A percentile compares a stretch with the other conserved stretches of the same genome.
phyloP scores from a whole-genome alignment of 2,888 invertebrate genomes.

The Raillietiella orientalis region DNA sequence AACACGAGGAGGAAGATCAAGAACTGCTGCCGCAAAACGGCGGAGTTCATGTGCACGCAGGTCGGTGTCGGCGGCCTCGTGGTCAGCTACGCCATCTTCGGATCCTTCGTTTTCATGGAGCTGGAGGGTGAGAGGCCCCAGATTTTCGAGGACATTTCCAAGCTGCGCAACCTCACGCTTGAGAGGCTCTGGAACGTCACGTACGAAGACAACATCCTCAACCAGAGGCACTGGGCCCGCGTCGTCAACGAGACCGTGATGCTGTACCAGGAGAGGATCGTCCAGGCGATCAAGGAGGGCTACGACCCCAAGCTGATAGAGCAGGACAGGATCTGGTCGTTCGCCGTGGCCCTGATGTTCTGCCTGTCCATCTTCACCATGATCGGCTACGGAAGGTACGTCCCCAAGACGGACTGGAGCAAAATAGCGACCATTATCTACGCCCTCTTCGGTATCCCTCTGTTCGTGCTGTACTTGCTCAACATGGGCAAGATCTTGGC shows the following conservation, averaged over 20 bases:
- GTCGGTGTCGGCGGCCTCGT: conserved; percentile 51
- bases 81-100: conserved; percentile 53
- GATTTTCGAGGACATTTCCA: too few species aligned
- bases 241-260: conserved; percentile 8
- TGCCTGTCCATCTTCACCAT: conserved; percentile 60
- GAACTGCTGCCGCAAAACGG: conserved; percentile 49
- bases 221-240: conserved; percentile 14
- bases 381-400: conserved; percentile 67
- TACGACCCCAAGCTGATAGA: conserved; percentile 10
- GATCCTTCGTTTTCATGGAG: conserved; percentile 43
- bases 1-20: conserved; percentile 41
- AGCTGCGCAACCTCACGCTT: conserved; percentile 15
- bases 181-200: conserved; percentile 30
- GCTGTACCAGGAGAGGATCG: not conserved
- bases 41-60: conserved; percentile 62
- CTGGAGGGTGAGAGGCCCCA: conserved; percentile 30
- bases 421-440: conserved; percentile 53
- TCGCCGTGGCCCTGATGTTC: conserved; percentile 61
- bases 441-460: conserved; percentile 54
- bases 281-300: not conserved
- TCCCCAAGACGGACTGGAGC: conserved; percentile 46
- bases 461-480: conserved; percentile 54
- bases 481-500: conserved; percentile 66
- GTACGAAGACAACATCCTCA: conserved; percentile 26
- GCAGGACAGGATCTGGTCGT: conserved; percentile 37